Evolutionary conservation across 2,797 vertebrate species (phyloP).

Genomic region (Centroberyx gerrardi): DNA sequence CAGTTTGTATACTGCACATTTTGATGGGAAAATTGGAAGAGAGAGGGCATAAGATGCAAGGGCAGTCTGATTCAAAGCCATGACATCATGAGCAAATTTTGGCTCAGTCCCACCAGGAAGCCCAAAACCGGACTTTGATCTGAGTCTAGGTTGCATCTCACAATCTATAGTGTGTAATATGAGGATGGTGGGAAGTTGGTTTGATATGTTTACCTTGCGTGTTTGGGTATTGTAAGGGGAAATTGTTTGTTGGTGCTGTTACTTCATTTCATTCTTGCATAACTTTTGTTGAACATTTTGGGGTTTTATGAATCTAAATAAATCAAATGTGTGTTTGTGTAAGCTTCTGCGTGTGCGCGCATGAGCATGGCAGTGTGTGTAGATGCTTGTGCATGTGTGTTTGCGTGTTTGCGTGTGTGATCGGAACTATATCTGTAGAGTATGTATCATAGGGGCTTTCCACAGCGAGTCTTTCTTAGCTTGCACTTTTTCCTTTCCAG

Average conservation of each 20-base stretch:
- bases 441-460: conserved; percentile 66
- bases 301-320: conserved; percentile 75
- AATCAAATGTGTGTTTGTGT: conserved; percentile 74
- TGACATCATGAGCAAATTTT: background rate
- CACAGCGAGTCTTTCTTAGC: conserved; percentile 54
- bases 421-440: conserved; percentile 39
- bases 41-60: background rate
- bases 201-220: conserved; percentile 60
- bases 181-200: conserved; percentile 56
- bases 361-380: conserved; percentile 57
- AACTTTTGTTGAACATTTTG: conserved; percentile 76
- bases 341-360: conserved; percentile 67
- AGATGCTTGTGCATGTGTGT: conserved; percentile 41
- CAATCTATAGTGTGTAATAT: conserved; percentile 49
- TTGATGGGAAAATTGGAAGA: background rate
- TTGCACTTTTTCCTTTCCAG: conserved; percentile 37
- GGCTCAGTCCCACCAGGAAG: conserved; percentile 23
- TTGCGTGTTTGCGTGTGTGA: conserved; percentile 14
- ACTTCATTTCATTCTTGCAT: conserved; percentile 65
- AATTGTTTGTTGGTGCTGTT: conserved; percentile 66
- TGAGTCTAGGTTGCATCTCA: conserved; percentile 29
- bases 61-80: background rate
- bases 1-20: conserved; percentile 5
- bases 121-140: conserved; percentile 12
- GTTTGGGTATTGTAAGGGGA: conserved; percentile 70